phyloP scores from a whole-genome alignment of 2,113 vertebrate genomes.

The Daphoenositta chrysoptera region DNA sequence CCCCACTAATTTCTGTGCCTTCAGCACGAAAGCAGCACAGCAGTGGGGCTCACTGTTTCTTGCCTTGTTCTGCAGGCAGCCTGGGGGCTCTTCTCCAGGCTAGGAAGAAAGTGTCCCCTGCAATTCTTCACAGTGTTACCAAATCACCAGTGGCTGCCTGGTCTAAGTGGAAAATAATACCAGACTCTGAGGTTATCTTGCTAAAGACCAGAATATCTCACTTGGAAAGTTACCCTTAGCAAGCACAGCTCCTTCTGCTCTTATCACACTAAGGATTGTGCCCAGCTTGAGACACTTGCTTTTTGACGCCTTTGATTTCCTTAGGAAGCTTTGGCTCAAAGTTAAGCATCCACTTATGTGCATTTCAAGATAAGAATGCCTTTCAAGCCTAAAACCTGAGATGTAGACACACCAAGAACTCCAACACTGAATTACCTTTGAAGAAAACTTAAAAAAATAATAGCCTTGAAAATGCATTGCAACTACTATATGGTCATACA shows the following conservation, averaged over 20 bases:
- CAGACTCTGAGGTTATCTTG: neutral
- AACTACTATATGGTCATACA: neutral
- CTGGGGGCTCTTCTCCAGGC: neutral
- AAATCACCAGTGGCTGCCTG: neutral
- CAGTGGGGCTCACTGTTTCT: rapidly evolving
- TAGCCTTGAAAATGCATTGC: neutral
- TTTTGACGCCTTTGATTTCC: neutral
- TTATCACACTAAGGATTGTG: neutral
- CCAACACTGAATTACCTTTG: neutral
- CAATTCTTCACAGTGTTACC: neutral
- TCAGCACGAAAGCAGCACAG: neutral
- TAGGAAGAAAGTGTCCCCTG: neutral
- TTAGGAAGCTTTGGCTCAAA: neutral
- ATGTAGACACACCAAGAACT: neutral
- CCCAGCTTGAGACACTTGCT: neutral
- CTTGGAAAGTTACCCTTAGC: neutral
- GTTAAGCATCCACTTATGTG: neutral
- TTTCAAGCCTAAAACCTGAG: neutral
- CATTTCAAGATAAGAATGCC: neutral
- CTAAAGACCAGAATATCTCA: neutral
- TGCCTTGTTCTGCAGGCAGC: neutral
- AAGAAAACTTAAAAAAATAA: neutral
- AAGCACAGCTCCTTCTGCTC: neutral
- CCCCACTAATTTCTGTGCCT: neutral
- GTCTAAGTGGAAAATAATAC: neutral